Percentiles rank a stretch among this genome's conserved stretches.
Conservation (phyloP, 2,113 vertebrate species). For the Corythornis vintsioides region DNA sequence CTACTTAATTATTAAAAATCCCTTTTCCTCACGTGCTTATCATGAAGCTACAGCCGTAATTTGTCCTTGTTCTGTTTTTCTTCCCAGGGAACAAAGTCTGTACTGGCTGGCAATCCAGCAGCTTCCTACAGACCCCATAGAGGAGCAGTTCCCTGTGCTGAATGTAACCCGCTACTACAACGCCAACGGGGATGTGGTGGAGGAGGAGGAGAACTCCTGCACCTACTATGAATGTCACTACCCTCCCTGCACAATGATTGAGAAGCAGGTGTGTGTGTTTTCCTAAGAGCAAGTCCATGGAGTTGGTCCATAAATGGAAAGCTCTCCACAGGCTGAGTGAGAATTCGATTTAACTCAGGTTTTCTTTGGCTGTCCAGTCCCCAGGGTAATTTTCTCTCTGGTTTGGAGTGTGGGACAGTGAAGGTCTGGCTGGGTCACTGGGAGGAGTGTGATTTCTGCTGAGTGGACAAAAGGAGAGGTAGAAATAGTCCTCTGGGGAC, state of each 20-base stretch:
- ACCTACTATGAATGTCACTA: constrained; percentile 99
- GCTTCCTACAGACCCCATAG: constrained; percentile 95
- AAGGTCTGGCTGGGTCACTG: background rate
- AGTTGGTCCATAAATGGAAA: background rate
- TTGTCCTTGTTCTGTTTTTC: background rate
- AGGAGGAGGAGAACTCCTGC: constrained; percentile 96
- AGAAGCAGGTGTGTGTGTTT: constrained; percentile 93
- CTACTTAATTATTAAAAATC: background rate
- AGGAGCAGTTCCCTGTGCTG: constrained; percentile 95
- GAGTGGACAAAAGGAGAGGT: background rate
- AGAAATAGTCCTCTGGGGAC: background rate
- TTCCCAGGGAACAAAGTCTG: constrained; percentile 92
- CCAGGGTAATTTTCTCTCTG: background rate
- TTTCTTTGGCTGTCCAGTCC: background rate
- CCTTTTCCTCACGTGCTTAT: background rate
- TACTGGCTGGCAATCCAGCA: constrained; percentile 99
- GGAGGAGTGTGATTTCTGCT: background rate
- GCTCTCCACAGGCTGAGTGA: rapidly evolving
- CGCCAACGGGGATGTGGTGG: constrained; percentile 95
- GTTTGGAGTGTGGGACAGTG: background rate
- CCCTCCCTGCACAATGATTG: constrained; percentile 96
- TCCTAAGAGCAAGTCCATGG: background rate
- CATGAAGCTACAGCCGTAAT: background rate
- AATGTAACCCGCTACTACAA: constrained; percentile 97
- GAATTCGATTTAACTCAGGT: background rate